phyloP scores from a whole-genome alignment of 2,113 vertebrate species.

The Limnothrissa miodon region DNA sequence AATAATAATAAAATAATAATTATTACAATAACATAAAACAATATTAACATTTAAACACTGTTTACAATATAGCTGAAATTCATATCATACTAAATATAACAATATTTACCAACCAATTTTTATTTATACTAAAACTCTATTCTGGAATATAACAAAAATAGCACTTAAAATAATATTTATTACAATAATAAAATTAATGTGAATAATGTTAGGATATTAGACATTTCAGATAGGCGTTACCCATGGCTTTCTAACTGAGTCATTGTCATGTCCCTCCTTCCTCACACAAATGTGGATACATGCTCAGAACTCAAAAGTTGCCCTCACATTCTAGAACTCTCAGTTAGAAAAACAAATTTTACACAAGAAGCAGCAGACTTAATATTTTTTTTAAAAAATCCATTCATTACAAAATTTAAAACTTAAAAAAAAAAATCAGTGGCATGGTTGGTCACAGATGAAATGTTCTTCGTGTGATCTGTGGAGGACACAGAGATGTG shows the following conservation, averaged over 20 bases:
- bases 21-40: conserved; percentile 81
- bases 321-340: conserved; percentile 66
- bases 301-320: conserved; percentile 60
- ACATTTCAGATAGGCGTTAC: conserved; percentile 66
- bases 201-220: conserved; percentile 78
- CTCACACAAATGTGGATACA: conserved; percentile 62
- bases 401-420: conserved; percentile 47
- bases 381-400: conserved; percentile 46
- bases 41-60: conserved; percentile 93
- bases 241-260: conserved; percentile 65
- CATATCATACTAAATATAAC: conserved; percentile 96
- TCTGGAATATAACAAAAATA: conserved; percentile 99
- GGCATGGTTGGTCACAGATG: conserved; percentile 67
- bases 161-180: conserved; percentile 89
- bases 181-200: conserved; percentile 77
- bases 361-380: conserved; percentile 75
- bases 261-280: conserved; percentile 60
- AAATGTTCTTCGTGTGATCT: conserved; percentile 47
- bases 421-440: conserved; percentile 64
- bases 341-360: conserved; percentile 67
- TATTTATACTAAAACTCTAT: conserved; percentile 96
- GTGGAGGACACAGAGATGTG: conserved; percentile 36
- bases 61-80: conserved; percentile 89
- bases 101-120: conserved; percentile 94
- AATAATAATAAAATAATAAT: conserved; percentile 76